Evolutionary conservation across 2,113 vertebrate genomes (phyloP).

Genomic region (human (Homo sapiens)): GRCh38 chr5:92914501-92915000

Average conservation of each 20-base stretch:
- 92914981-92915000: too few species aligned
- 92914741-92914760: not conserved
- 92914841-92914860: not conserved
- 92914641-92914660: not conserved
- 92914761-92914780: not conserved
- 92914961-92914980: too few species aligned
- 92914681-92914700: slow-evolving; percentile 11
- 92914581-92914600: not conserved
- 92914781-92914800: not conserved
- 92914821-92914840: not conserved
- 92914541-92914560: not conserved
- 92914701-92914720: slow-evolving; percentile 4
- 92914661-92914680: slow-evolving; percentile 25
- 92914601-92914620: slow-evolving; percentile 15
- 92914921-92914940: not conserved
- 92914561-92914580: slow-evolving; percentile 9
- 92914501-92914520: not conserved
- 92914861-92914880: not conserved
- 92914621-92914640: not conserved
- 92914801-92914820: not conserved
- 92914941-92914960: not conserved
- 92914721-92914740: not conserved
- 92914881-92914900: not conserved
- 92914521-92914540: not conserved
- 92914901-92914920: not conserved